Percentiles rank a stretch among this genome's conserved stretches.
phyloP scores from a whole-genome alignment of 2,113 vertebrate genomes.

The Otis tarda region DNA sequence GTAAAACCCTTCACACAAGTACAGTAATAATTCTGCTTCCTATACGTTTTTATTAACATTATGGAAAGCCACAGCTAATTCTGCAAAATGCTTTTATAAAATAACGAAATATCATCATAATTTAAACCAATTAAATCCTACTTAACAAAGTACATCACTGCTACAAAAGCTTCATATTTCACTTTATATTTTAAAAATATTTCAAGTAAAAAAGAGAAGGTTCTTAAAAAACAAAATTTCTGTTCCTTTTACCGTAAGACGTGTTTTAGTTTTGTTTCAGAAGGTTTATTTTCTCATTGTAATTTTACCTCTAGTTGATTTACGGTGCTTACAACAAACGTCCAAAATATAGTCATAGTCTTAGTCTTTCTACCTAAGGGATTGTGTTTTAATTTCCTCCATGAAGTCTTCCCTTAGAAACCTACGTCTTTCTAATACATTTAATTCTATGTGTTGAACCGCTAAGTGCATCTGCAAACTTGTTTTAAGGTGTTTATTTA shows the following conservation, averaged over 20 bases:
- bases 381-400: background rate
- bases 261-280: background rate
- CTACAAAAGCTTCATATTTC: background rate
- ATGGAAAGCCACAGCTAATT: background rate
- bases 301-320: background rate
- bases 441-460: background rate
- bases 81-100: background rate
- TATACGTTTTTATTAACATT: background rate
- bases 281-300: background rate
- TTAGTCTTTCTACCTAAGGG: background rate
- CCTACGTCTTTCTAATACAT: background rate
- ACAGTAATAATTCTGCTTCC: background rate
- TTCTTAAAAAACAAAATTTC: background rate
- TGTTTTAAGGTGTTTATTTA: background rate
- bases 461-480: background rate
- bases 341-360: background rate
- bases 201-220: background rate
- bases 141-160: background rate
- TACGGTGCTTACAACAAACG: background rate
- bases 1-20: background rate
- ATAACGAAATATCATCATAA: background rate
- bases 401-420: background rate
- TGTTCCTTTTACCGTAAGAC: background rate
- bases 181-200: background rate
- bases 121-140: background rate